A percentile compares a stretch with the other conserved stretches of the same genome.
Conservation (phyloP, 2,888 invertebrate genomes). For the Melanostoma mellinum region DNA sequence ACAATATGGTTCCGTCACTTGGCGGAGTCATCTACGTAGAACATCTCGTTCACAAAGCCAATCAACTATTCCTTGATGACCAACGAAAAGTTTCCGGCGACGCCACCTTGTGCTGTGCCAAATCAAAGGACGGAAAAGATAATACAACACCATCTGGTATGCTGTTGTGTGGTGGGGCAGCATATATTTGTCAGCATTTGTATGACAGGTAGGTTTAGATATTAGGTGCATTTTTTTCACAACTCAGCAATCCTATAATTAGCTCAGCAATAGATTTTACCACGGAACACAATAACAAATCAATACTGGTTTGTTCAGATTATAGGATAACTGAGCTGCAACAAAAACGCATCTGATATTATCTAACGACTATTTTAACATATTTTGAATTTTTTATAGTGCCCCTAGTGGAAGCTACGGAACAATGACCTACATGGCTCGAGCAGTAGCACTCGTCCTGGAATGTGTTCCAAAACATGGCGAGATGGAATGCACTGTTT, state of each 20-base stretch:
- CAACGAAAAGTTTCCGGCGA: conserved; percentile 96
- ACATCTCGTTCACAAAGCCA: conserved; percentile 95
- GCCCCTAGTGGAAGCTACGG: conserved; percentile 99
- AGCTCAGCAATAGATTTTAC: no score
- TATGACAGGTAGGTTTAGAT: conserved; percentile 87
- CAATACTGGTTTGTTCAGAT: no score
- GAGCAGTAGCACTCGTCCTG: conserved; percentile 89
- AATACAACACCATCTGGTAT: conserved; percentile 85
- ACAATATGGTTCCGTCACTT: conserved; percentile 89
- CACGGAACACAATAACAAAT: no score
- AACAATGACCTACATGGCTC: conserved; percentile 97
- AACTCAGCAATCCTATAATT: no score
- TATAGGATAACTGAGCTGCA: no score
- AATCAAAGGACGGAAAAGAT: conserved; percentile 85
- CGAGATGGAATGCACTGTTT: conserved; percentile 91
- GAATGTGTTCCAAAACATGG: conserved; percentile 89
- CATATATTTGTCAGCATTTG: conserved; percentile 97
- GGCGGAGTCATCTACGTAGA: conserved; percentile 94
- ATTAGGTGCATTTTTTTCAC: neutral
- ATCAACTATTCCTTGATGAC: conserved; percentile 96
- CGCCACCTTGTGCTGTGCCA: conserved; percentile 96
- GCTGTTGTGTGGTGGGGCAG: conserved; percentile 94
- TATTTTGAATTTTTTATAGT: conserved; percentile 82
- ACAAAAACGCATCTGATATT: neutral
- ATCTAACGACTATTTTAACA: neutral